Evolutionary conservation across 1,140 invertebrate genomes (phyloP).

Genomic region (Drosophila ogumai): DNA sequence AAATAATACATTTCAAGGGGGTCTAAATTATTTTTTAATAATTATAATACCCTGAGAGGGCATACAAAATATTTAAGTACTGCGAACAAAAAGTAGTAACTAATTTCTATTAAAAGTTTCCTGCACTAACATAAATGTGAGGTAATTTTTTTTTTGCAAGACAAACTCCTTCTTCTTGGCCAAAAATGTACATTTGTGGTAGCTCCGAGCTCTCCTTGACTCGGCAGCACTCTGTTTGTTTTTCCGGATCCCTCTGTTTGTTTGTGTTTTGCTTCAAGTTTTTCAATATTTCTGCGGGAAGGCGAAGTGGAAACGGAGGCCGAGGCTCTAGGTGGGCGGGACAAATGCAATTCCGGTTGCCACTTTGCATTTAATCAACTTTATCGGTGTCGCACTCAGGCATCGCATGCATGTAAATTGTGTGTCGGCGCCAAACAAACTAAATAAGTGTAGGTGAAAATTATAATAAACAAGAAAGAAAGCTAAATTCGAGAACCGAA

Average conservation of each 20-base stretch:
- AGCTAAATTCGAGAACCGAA: no score
- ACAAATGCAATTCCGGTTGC: slow-evolving; percentile 42
- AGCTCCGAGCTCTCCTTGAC: neutral
- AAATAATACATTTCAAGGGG: no score
- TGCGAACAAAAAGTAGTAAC: neutral
- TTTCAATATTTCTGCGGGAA: slow-evolving; percentile 53
- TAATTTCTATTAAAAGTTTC: slow-evolving; percentile 3
- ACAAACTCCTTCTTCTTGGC: neutral
- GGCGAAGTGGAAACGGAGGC: neutral
- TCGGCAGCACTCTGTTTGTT: slow-evolving; percentile 20
- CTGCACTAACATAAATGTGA: neutral
- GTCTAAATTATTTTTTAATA: no score
- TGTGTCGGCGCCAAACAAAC: slow-evolving; percentile 45
- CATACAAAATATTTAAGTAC: no score
- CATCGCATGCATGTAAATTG: slow-evolving; percentile 50
- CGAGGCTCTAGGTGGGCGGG: neutral
- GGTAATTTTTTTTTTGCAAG: neutral
- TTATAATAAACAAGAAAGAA: slow-evolving; percentile 16
- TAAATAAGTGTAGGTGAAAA: slow-evolving; percentile 34
- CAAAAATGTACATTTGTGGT: neutral
- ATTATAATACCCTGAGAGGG: no score
- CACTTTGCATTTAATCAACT: slow-evolving; percentile 70
- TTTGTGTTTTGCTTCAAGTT: slow-evolving; percentile 51
- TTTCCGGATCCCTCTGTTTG: slow-evolving; percentile 27
- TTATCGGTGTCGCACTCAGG: slow-evolving; percentile 46